Evolutionary conservation across 2,888 invertebrate species (phyloP).

Genomic region (Apomyelois bistriatella): DNA sequence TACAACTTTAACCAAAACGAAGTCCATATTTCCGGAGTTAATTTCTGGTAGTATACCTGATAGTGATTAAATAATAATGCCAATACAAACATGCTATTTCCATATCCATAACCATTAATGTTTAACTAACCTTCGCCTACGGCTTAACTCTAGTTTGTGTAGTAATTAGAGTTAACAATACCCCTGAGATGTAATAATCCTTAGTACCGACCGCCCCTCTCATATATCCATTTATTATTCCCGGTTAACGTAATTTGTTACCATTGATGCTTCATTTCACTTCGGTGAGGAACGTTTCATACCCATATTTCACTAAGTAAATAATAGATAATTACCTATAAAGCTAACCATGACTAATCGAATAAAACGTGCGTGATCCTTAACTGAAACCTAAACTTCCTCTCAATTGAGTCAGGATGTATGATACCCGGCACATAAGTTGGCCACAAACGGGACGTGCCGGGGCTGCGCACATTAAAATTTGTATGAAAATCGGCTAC

Average conservation of each 20-base stretch:
- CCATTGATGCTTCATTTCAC: neutral
- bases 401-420: no score
- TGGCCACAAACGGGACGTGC: no score
- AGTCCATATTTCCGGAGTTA: no score
- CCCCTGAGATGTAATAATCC: neutral
- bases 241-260: neutral
- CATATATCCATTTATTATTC: neutral
- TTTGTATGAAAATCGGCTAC: no score
- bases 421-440: no score
- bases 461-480: no score
- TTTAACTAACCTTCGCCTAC: neutral
- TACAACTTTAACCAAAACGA: no score
- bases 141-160: neutral
- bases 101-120: neutral
- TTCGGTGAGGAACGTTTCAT: neutral
- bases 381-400: no score
- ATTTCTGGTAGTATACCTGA: no score
- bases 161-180: conserved; percentile 8
- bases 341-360: neutral
- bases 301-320: neutral
- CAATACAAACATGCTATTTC: neutral
- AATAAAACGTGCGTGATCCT: neutral
- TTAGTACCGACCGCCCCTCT: neutral
- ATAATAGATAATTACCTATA: neutral
- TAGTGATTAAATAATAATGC: no score